A percentile compares a stretch with the other conserved stretches of the same genome.
phyloP scores from a whole-genome alignment of 2,797 vertebrate species.

The Spizella passerina region DNA sequence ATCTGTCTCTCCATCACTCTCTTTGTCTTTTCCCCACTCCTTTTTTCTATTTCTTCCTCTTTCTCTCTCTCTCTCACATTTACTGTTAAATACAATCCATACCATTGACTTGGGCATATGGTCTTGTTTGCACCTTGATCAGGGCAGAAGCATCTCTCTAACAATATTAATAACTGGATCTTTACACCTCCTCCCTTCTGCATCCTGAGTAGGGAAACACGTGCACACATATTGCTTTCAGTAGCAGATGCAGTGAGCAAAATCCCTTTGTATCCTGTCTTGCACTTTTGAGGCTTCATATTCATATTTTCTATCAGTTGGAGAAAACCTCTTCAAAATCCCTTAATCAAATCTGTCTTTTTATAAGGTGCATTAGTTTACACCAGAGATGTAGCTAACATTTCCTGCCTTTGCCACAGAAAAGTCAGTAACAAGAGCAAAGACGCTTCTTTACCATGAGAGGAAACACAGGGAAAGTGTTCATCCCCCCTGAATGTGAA shows the following conservation, averaged over 20 bases:
- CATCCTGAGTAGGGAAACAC: not conserved
- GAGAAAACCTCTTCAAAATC: not conserved
- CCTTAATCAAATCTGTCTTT: not conserved
- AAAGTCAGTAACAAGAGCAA: not conserved
- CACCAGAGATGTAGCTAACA: not conserved
- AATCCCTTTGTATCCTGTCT: not conserved
- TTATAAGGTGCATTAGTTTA: not conserved
- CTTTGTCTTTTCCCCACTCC: not conserved
- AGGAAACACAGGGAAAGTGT: not conserved
- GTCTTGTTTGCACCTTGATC: not conserved
- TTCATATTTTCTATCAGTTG: not conserved
- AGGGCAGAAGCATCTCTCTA: not conserved
- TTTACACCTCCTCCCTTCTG: not conserved
- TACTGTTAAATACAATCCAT: not conserved
- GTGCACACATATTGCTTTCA: not conserved
- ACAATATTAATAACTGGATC: not conserved
- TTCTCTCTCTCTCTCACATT: not conserved
- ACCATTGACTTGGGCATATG: not conserved
- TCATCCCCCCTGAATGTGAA: not conserved
- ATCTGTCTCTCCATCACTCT: fast-evolving
- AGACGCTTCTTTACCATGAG: not conserved
- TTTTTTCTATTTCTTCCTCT: not conserved
- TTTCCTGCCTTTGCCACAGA: not conserved
- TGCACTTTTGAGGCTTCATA: not conserved
- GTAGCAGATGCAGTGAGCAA: not conserved